Evolutionary conservation across 1,140 invertebrate genomes (phyloP).

Genomic region (Uloborus diversus): DNA sequence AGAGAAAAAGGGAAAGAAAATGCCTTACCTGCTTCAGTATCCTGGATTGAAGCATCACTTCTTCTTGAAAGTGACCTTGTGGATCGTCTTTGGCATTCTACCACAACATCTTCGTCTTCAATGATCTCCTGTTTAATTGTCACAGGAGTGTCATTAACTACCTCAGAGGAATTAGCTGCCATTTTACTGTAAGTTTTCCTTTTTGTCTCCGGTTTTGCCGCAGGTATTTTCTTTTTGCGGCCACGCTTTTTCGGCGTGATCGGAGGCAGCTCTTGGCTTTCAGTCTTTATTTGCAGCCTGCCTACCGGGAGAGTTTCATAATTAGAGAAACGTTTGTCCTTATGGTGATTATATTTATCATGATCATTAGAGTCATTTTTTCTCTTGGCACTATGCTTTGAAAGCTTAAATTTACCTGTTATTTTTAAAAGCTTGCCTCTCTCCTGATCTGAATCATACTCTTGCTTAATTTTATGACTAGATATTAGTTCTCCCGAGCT

Average conservation of each 20-base stretch:
- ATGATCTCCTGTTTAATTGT: not conserved
- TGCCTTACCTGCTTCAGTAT: slow-evolving; percentile 25
- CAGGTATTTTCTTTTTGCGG: slow-evolving; percentile 21
- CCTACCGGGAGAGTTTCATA: slow-evolving; percentile 34
- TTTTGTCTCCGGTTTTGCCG: not conserved
- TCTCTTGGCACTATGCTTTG: slow-evolving; percentile 41
- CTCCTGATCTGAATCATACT: slow-evolving; percentile 5
- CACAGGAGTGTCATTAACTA: not conserved
- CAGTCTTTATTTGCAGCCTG: slow-evolving; percentile 9
- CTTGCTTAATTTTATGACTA: slow-evolving; percentile 5
- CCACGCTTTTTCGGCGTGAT: slow-evolving; percentile 24
- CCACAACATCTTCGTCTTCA: not conserved
- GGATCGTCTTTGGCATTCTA: slow-evolving; percentile 2
- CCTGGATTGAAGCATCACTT: not conserved
- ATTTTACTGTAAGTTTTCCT: not conserved
- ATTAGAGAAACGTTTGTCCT: slow-evolving; percentile 18
- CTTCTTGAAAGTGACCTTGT: not conserved
- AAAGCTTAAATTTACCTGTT: not conserved
- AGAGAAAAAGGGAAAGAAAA: too few relatives aligned
- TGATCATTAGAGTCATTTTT: slow-evolving; percentile 24
- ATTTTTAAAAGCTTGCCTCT: slow-evolving; percentile 1
- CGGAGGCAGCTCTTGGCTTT: not conserved
- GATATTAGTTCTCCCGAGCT: not conserved
- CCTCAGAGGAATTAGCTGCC: not conserved
- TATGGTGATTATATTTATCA: slow-evolving; percentile 5